These are phyloP conservation scores for Neodiprion pinetum DNA, from an alignment of 1,140 invertebrate genomes.

Conservation along the genomic window DNA sequence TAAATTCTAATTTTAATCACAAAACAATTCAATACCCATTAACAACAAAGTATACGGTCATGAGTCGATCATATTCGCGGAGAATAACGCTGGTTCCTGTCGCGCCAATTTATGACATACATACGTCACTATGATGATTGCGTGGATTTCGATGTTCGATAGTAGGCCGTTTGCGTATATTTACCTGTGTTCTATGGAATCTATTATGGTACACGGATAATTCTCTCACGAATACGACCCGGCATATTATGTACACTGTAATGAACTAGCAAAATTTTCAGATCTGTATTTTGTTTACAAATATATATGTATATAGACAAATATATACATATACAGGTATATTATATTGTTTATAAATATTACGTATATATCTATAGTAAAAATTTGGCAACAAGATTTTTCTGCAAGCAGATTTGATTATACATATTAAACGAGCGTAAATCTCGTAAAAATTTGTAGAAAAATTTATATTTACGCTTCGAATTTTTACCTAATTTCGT, in stretches of 20 bases:
- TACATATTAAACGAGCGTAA: background rate
- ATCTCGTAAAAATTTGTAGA: background rate
- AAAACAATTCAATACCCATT: background rate
- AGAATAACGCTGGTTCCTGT: background rate
- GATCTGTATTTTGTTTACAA: background rate
- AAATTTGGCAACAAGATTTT: slow-evolving; percentile 14
- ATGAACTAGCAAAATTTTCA: background rate
- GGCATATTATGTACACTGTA: background rate
- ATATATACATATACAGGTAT: background rate
- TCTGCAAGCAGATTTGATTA: slow-evolving; percentile 17
- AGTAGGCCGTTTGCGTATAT: no score
- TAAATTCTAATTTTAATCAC: background rate
- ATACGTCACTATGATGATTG: background rate
- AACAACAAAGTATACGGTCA: background rate
- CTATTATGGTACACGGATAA: background rate
- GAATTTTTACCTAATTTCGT: background rate
- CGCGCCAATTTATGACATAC: background rate
- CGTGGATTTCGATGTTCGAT: no score
- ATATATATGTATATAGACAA: background rate
- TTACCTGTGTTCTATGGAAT: background rate
- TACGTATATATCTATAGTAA: background rate
- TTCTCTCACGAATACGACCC: background rate
- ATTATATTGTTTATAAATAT: background rate
- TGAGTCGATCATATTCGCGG: background rate
- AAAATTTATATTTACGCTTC: background rate